Evolutionary conservation across 2,797 vertebrate species (phyloP), one percentile per base, ranked within the genome.

Genomic region (Sebastes miniatus): DNA sequence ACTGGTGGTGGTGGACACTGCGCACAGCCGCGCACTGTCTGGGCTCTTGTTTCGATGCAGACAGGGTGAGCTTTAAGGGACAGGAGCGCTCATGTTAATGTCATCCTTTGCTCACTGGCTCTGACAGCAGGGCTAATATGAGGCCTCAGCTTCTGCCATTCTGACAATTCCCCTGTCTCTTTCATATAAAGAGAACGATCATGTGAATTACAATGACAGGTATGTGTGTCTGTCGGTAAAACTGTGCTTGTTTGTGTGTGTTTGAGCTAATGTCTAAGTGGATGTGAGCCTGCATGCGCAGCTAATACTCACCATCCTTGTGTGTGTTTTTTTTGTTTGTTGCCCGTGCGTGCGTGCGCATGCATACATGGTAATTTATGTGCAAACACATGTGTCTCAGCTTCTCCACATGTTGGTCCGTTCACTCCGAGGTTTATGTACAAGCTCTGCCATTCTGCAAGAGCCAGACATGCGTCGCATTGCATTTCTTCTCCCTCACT

Each of bases 51-150:
- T 85, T 80, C 4, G 4, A 78, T 57, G 70, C 79, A 83, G 83
- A 87, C 89, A 63, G 81, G 79, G 54, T 72, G 71, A 76, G 86
- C 86, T 92, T 85, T 79, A 85, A 87, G 85, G 87, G 90, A 92
- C 92, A 85, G 87, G 34, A 77, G 85, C 24, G 39, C 79, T 85
- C 87, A 85, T 81, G 86, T 88, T 88, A 92, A 87, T 91, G 92
- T 90, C 91, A 90, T 84, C 86, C 70, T 88, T 74, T 84, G 80
- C 90, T 86, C 86, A 89, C 81, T 27, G 80, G 73, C 79, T 88
- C 80, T 89, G 91, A 92, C 93, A 91, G 88, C 83, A 82, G 79
- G 86, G 87, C 86, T 84, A 91, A 94, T 90, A 86, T 75, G 88
- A 90, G 84, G 86, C 90, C 87, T 84, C 88, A 87, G 89, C 80